Conservation (phyloP, 2,888 invertebrate species). For the Strigamia crassipes region DNA sequence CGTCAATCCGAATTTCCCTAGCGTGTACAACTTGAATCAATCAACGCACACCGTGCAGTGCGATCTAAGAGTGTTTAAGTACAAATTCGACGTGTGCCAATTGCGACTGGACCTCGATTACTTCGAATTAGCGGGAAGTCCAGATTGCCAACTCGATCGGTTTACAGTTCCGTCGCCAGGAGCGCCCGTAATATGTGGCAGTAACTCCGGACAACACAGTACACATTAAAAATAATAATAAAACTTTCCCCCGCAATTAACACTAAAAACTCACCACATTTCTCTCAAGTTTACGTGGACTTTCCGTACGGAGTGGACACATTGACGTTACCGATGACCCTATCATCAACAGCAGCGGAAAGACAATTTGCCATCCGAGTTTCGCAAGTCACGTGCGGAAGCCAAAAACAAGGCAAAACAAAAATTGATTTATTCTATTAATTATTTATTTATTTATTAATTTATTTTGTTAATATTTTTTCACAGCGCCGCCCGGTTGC, state of each 20-base stretch:
- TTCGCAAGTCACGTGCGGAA: conserved; percentile 26
- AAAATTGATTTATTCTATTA: background rate
- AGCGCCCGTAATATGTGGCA: conserved; percentile 43
- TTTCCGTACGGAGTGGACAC: conserved; percentile 33
- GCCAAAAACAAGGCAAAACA: conserved; percentile 2
- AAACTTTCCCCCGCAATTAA: background rate
- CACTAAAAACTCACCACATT: background rate
- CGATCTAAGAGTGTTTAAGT: conserved; percentile 34
- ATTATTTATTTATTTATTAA: background rate
- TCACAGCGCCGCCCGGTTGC: conserved; percentile 41
- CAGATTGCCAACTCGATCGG: conserved; percentile 44
- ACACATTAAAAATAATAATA: background rate
- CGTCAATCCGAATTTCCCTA: conserved; percentile 37
- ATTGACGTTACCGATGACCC: conserved; percentile 35
- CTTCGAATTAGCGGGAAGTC: conserved; percentile 41
- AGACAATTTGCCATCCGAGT: conserved; percentile 39
- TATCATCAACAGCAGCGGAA: conserved; percentile 33
- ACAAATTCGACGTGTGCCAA: conserved; percentile 44
- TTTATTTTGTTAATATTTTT: background rate
- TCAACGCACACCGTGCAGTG: conserved; percentile 11
- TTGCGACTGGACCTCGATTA: conserved; percentile 36
- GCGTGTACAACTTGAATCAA: conserved; percentile 9
- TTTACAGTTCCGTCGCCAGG: conserved; percentile 42
- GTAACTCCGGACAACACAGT: conserved; percentile 41
- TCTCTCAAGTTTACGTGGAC: conserved; percentile 43